A percentile compares a stretch with the other conserved stretches of the same genome.
phyloP scores from a whole-genome alignment of 2,797 vertebrate species.

The Pseudocheirus occidentalis region DNA sequence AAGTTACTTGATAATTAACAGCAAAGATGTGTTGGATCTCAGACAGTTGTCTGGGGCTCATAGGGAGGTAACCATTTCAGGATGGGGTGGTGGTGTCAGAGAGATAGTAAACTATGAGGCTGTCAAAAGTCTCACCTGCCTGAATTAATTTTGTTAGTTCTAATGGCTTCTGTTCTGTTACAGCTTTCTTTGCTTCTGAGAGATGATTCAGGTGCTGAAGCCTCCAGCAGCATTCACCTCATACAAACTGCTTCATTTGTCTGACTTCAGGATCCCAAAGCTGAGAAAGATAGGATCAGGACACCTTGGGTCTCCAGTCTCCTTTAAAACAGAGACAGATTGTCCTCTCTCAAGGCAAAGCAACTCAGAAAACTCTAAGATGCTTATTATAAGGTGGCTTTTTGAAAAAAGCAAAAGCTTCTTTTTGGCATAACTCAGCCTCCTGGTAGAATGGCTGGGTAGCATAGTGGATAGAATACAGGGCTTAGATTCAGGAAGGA shows the following conservation, averaged over 20 bases:
- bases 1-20: neutral
- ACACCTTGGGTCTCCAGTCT: neutral
- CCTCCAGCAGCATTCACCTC: neutral
- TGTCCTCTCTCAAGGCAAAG: neutral
- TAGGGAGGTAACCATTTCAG: neutral
- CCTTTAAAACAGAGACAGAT: neutral
- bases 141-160: neutral
- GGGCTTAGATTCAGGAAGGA: neutral
- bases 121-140: neutral
- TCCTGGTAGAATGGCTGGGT: neutral
- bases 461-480: neutral
- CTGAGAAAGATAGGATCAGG: neutral
- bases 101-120: neutral
- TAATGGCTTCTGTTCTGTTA: neutral
- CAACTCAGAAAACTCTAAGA: neutral
- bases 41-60: neutral
- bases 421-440: neutral
- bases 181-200: neutral
- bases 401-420: neutral
- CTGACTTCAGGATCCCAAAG: neutral
- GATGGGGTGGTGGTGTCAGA: neutral
- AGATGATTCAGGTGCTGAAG: neutral
- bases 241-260: neutral
- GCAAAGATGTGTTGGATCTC: neutral
- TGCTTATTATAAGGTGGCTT: neutral